phyloP scores from a whole-genome alignment of 2,888 invertebrate genomes.

The Parelbella ahira region DNA sequence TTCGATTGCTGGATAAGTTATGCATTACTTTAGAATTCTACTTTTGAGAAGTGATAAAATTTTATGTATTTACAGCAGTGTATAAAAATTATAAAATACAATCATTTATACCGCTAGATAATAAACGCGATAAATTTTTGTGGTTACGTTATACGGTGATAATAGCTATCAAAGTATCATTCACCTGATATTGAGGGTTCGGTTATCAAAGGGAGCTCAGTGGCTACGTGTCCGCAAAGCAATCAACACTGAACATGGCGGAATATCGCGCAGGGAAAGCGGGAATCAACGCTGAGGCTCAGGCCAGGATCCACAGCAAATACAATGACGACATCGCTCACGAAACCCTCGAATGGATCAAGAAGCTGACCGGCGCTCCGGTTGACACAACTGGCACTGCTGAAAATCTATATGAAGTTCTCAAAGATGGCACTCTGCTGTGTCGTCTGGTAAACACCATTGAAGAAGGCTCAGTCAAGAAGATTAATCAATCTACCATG shows the following conservation, averaged over 20 bases:
- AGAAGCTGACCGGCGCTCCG: slow-evolving; percentile 89
- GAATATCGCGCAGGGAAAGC: slow-evolving; percentile 72
- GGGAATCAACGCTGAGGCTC: slow-evolving; percentile 75
- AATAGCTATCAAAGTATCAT: slow-evolving; percentile 61
- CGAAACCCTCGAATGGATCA: slow-evolving; percentile 97
- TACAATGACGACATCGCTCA: slow-evolving; percentile 96
- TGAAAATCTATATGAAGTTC: slow-evolving; percentile 92
- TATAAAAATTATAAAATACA: slow-evolving; percentile 44
- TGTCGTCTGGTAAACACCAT: slow-evolving; percentile 94
- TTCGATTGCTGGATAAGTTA: too few relatives aligned
- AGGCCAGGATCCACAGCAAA: slow-evolving; percentile 92
- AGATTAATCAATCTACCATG: slow-evolving; percentile 93
- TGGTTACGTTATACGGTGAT: slow-evolving; percentile 57
- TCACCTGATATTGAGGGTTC: slow-evolving; percentile 55
- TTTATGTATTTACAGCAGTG: slow-evolving; percentile 28
- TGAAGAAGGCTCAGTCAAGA: slow-evolving; percentile 93
- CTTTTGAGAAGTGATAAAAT: not conserved
- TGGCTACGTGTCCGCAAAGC: slow-evolving; percentile 63
- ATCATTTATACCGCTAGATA: slow-evolving; percentile 49
- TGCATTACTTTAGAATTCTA: too few relatives aligned
- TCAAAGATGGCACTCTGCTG: slow-evolving; percentile 94
- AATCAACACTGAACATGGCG: slow-evolving; percentile 68
- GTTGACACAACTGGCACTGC: slow-evolving; percentile 92
- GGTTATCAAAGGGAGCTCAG: slow-evolving; percentile 68
- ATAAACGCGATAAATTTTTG: slow-evolving; percentile 37